Conservation (phyloP, 2,888 invertebrate species). For the Melieria crassipennis region DNA sequence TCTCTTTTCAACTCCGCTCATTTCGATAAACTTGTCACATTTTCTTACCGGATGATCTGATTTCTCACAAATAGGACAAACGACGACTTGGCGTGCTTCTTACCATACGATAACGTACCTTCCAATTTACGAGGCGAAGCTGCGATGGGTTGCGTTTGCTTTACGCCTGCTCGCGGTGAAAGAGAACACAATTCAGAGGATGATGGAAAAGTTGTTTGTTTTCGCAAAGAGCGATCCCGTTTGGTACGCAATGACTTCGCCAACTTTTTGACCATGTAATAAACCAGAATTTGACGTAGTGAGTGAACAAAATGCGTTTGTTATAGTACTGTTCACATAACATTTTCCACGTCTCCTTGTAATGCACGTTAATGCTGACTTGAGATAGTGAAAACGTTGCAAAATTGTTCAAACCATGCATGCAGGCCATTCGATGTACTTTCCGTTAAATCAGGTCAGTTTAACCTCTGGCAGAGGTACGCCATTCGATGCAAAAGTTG, state of each 20-base stretch:
- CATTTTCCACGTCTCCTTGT: conserved; percentile 17
- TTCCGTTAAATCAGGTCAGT: conserved; percentile 1
- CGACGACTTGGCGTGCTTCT: background rate
- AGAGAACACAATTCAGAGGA: background rate
- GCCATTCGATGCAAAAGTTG: background rate
- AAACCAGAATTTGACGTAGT: conserved; percentile 16
- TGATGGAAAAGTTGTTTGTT: background rate
- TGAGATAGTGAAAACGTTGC: conserved; percentile 17
- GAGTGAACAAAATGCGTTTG: conserved; percentile 19
- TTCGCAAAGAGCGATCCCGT: conserved; percentile 10
- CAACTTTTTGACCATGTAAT: conserved; percentile 20
- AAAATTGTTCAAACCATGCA: conserved; percentile 4
- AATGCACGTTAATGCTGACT: conserved; percentile 7
- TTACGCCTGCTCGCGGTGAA: background rate
- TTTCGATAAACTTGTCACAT: background rate
- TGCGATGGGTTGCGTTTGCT: background rate
- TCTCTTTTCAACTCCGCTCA: background rate
- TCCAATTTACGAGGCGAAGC: background rate
- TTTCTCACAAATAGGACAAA: background rate
- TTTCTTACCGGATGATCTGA: too few species aligned
- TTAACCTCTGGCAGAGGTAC: conserved; percentile 14
- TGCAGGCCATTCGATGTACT: conserved; percentile 14
- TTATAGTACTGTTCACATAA: conserved; percentile 15
- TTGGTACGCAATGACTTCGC: background rate
- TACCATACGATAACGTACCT: background rate